A percentile compares a stretch with the other conserved stretches of the same genome.
phyloP scores from a whole-genome alignment of 1,140 invertebrate genomes.

The Drosophila nikananu region DNA sequence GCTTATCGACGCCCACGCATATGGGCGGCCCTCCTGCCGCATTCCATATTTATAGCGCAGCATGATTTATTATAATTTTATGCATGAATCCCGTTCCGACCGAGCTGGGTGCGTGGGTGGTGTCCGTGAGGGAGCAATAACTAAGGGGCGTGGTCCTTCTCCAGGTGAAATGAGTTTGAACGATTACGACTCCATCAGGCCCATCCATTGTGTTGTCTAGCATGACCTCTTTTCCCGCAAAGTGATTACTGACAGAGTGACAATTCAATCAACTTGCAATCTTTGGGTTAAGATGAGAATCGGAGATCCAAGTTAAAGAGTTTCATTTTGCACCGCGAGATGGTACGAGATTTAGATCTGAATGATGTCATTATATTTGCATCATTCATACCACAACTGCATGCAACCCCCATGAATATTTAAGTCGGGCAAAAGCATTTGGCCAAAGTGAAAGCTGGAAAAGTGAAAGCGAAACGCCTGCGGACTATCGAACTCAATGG shows the following conservation, averaged over 20 bases:
- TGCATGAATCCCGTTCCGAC: constrained; percentile 67
- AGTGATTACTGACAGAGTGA: neutral
- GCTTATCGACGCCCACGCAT: constrained; percentile 77
- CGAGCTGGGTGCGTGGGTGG: neutral
- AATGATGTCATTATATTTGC: neutral
- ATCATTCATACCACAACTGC: constrained; percentile 4
- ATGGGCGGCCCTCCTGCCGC: constrained; percentile 36
- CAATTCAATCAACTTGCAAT: constrained; percentile 13
- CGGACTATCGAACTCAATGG: constrained; percentile 74
- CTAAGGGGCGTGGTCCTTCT: constrained; percentile 54
- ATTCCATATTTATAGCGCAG: constrained; percentile 77
- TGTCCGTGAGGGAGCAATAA: constrained; percentile 29
- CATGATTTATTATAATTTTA: constrained; percentile 84
- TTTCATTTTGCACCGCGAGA: neutral
- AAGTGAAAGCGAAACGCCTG: constrained; percentile 64
- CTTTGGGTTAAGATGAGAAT: neutral
- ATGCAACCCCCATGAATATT: constrained; percentile 69
- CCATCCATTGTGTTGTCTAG: constrained; percentile 16
- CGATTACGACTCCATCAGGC: constrained; percentile 31
- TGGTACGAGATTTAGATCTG: neutral
- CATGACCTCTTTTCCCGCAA: constrained; percentile 19
- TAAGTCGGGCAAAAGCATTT: constrained; percentile 50
- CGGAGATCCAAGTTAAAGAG: neutral
- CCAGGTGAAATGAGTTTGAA: constrained; percentile 66
- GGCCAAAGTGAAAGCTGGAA: constrained; percentile 62